Base-by-base conservation (phyloP, 2,797 vertebrate genomes). In the Eospalax fontanierii region DNA sequence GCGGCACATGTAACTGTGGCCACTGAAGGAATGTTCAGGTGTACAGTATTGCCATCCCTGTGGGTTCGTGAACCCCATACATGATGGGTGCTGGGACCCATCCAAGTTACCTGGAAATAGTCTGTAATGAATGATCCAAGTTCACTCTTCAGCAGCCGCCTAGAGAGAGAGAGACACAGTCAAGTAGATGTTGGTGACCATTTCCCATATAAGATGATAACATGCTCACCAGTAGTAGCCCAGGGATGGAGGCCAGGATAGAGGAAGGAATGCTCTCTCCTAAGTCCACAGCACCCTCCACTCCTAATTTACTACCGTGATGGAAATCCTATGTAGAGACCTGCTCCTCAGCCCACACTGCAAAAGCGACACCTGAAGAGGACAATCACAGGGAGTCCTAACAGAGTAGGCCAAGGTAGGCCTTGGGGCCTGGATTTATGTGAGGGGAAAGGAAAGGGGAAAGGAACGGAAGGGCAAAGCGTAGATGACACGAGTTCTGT, bases 51-150 rank as follows among this genome's bases (percentile, higher is more conserved):
- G 11, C 43, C 2, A 5, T 7, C 66, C 59, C 8, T 21, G 63
- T 21, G 4, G 74, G 26, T 33, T 5, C 21, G 1, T 0, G 6
- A 18, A 43, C 18, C 59, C 21, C 33, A 0, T 1, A 57, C 38
- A 40, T 43, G 22, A 59, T 0, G 11, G 26, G 30, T 16, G 35
- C 66, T 78, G 35, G 88, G 90, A 46, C 16, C 10, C 85, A 24
- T 22, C 4, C 10, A 21, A 93, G 89, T 93, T 98, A 99, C 99
- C 99, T 99, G 99, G 96, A 99, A 99, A 95, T 99, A 99, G 95
- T 99, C 99, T 2, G 99, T 99, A 98, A 99, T 99, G 98, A 99
- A 99, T 33, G 99, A 99, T 96, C 99, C 99, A 43, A 99, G 98
- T 96, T 99, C 99, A 38, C 99, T 99, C 98, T 99, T 99, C 82